These are phyloP conservation scores for Anaspis maculata DNA, from an alignment of 2,888 invertebrate genomes.

Conservation along the genomic window DNA sequence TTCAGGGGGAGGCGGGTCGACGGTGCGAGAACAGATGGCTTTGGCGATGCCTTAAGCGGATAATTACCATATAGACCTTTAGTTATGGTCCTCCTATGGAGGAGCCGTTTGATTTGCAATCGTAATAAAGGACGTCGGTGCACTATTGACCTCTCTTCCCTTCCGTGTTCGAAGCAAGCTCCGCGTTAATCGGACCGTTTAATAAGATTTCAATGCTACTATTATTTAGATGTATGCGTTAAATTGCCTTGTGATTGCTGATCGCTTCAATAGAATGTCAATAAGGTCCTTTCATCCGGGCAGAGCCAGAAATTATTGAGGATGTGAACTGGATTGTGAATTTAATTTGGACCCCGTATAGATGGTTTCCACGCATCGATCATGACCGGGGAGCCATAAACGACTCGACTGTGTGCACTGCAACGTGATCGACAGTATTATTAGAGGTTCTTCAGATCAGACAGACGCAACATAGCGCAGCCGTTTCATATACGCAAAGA, in stretches of 20 bases:
- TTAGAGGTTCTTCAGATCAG: too few species aligned
- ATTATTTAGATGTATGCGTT: constrained; percentile 24
- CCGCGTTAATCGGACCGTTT: constrained; percentile 14
- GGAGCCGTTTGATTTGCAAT: constrained; percentile 11
- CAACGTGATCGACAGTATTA: too few species aligned
- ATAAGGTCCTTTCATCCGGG: constrained; percentile 15
- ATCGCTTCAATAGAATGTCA: constrained; percentile 24
- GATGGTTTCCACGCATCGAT: too few species aligned
- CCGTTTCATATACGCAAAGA: too few species aligned
- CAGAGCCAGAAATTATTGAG: constrained; percentile 1
- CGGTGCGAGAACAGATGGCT: constrained; percentile 9
- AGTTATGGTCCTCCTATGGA: constrained; percentile 10
- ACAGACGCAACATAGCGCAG: too few species aligned
- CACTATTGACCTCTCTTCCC: too few species aligned
- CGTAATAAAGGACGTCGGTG: constrained; percentile 11
- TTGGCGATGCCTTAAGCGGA: constrained; percentile 7
- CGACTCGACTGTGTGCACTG: too few species aligned
- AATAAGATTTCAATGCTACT: constrained; percentile 14
- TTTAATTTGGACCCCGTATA: not conserved
- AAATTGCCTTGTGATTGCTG: constrained; percentile 24
- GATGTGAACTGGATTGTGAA: constrained; percentile 1
- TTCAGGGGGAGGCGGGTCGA: too few species aligned
- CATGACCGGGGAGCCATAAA: too few species aligned
- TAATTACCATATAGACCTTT: constrained; percentile 11
- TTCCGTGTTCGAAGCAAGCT: too few species aligned